Base-by-base conservation (phyloP, 2,797 vertebrate genomes). In the Buceros bicornis region DNA sequence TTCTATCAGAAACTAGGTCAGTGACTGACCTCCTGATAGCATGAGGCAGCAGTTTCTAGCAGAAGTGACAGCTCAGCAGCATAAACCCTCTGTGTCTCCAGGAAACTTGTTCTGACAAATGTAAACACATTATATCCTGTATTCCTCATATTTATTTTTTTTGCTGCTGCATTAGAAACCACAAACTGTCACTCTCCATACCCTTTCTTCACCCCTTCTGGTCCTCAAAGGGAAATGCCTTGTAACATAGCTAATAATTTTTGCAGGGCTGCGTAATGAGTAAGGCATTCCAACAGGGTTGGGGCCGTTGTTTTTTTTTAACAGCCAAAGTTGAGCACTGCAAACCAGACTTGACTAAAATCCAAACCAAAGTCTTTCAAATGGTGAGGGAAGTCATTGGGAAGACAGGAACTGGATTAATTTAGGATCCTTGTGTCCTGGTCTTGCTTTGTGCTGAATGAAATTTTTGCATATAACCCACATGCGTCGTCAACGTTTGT, bases 41-140 rank as follows among this genome's bases (percentile, higher is more conserved):
- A 98, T 98, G 99, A 99, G 98, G 98, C 98, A 98, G 98, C 98
- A 98, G 95, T 98, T 99, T 98, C 95, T 92, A 90, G 92, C 83
- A 82, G 96, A 96, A 95, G 94, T 94, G 93, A 97, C 97, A 97
- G 95, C 96, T 89, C 79, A 93, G 66, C 96, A 95, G 96, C 92
- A 26, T 94, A 96, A 91, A 94, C 91, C 87, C 89, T 94, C 94
- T 56, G 58, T 73, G 95, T 98, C 98, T 98, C 98, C 98, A 98
- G 98, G 98, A 99, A 99, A 97, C 98, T 97, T 92, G 97, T 97
- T 98, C 97, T 98, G 93, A 96, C 98, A 97, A 98, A 98, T 97
- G 98, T 98, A 98, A 98, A 98, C 97, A 98, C 95, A 94, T 95
- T 97, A 97, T 97, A 98, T 99, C 98, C 98, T 98, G 98, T 98